phyloP scores from a whole-genome alignment of 2,113 vertebrate genomes.

The Chaetops frenatus region DNA sequence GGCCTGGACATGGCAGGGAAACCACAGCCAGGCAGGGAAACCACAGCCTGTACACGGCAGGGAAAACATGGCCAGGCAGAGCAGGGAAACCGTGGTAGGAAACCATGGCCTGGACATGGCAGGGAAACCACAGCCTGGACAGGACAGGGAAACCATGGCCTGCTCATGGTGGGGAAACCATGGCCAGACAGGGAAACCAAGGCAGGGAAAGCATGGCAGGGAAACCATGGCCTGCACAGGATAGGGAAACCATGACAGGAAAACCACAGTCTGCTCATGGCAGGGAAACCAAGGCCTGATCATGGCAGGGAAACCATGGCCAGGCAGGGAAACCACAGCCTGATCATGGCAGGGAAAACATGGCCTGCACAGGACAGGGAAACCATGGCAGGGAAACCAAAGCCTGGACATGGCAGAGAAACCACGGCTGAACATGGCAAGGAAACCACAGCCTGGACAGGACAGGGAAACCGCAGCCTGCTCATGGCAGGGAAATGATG shows the following conservation, averaged over 20 bases:
- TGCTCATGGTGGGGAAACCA: background rate
- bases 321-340: background rate
- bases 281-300: background rate
- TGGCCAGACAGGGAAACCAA: background rate
- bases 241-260: no score
- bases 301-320: no score
- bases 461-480: background rate
- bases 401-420: background rate
- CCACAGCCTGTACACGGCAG: background rate
- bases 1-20: no score
- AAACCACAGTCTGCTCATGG: fast-evolving
- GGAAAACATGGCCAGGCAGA: background rate
- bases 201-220: background rate
- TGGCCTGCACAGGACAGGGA: no score
- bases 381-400: no score
- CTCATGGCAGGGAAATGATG: no score
- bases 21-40: background rate
- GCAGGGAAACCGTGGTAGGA: background rate
- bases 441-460: background rate
- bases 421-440: background rate
- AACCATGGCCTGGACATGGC: background rate
- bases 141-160: background rate
- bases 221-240: background rate
- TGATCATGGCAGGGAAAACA: no score
- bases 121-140: background rate